Conservation (phyloP, 2,113 vertebrate genomes). For the Melierax canorus region DNA sequence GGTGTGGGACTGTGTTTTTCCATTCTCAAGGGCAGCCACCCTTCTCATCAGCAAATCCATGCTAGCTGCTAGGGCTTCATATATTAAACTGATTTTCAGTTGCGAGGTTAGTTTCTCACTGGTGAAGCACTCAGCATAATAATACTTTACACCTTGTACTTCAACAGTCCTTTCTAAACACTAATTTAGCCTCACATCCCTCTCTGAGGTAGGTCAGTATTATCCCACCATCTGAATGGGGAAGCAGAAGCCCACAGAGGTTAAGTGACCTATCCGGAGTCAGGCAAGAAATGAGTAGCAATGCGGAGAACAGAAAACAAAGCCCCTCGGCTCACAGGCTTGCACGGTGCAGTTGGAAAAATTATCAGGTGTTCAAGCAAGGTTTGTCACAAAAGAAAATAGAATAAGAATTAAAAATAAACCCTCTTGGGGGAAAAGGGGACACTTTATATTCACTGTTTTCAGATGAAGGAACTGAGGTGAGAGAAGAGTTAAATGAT, state of each 20-base stretch:
- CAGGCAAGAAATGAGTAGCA: not conserved
- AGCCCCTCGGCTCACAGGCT: not conserved
- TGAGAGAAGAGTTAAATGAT: constrained; percentile 19
- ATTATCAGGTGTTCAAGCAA: not conserved
- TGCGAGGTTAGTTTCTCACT: constrained; percentile 44
- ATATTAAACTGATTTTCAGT: constrained; percentile 71
- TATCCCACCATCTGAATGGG: not conserved
- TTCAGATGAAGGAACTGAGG: not conserved
- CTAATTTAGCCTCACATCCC: not conserved
- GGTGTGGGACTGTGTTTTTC: constrained; percentile 56
- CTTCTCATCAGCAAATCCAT: constrained; percentile 69
- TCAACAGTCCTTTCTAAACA: constrained; percentile 28
- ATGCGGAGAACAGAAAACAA: not conserved
- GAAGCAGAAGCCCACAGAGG: constrained; percentile 9
- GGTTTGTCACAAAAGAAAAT: not conserved
- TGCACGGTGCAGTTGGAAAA: not conserved
- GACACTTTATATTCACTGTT: not conserved
- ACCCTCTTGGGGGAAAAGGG: not conserved
- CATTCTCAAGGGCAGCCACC: constrained; percentile 65
- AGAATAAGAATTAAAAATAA: not conserved
- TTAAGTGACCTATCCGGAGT: not conserved
- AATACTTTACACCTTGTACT: constrained; percentile 50
- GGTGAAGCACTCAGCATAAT: constrained; percentile 67
- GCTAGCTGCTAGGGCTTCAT: constrained; percentile 46
- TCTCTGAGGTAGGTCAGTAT: constrained; percentile 32